Evolutionary conservation across 2,113 vertebrate genomes (phyloP), one percentile per base, ranked within the genome.

Genomic region (Cebus imitator): DNA sequence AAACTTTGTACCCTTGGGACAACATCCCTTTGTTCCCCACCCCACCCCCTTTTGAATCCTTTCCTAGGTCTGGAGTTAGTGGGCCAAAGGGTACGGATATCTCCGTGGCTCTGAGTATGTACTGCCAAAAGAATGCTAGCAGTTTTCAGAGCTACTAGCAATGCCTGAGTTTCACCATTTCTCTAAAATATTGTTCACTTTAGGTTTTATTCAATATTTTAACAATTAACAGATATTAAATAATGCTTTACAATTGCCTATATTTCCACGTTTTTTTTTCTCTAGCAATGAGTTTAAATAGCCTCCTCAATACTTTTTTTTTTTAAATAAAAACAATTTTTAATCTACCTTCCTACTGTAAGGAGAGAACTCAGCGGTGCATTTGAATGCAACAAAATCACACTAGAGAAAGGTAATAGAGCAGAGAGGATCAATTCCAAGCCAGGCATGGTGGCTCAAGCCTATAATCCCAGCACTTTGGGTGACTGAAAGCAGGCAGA

Each of bases 161-260:
- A 73, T 79, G 76, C 61, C 58, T 72, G 66, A 91, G n/a, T 79
- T 95, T 66, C 94, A 91, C 32, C 13, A 72, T 86, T 88, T 91
- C 48, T 40, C 72, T 45, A 75, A 86, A 66, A 45, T 37, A 88
- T 30, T 93, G 50, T 48, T 37, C 25, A 87, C 1, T 2, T 92
- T 61, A 50, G 37, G n/a, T 81, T 90, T 89, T 86, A 88, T 45
- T 93, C 48, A 91, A 76, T 25, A 87, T 79, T 91, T 92, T 23
- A 50, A 95, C 94, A 94, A 52, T 57, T 84, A 79, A 58, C 16
- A 80, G 21, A 43, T 75, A 78, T 25, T 92, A 61, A 50, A 32
- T 73, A 27, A 20, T 32, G 94, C 5, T 87, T 90, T 86, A 57
- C 88, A 78, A 85, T 73, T 79, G 12, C 70, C 80, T 86, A 30